Percentiles rank a stretch among this genome's conserved stretches.
These are phyloP conservation scores for Netelia inedita DNA, from an alignment of 2,888 invertebrate species.

Conservation along the genomic window DNA sequence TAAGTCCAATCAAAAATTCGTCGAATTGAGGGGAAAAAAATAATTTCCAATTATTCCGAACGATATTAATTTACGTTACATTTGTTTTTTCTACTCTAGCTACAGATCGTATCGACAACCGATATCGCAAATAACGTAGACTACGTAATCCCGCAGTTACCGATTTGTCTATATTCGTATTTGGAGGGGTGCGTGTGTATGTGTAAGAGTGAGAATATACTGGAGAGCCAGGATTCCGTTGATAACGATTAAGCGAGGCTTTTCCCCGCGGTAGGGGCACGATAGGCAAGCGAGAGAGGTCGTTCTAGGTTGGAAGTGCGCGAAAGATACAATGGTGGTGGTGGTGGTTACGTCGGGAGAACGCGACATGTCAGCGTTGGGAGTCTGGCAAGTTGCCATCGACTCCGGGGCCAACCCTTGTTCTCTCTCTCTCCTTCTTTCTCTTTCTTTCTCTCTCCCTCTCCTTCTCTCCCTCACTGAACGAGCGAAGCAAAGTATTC, in stretches of 20 bases:
- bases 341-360: slow-evolving; percentile 24
- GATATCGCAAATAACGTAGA: background rate
- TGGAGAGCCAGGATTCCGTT: background rate
- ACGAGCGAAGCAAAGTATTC: slow-evolving; percentile 20
- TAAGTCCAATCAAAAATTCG: too few species aligned
- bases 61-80: background rate
- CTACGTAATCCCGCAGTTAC: background rate
- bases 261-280: background rate
- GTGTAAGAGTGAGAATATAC: background rate
- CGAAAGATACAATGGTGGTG: slow-evolving; percentile 28
- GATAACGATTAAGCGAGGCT: background rate
- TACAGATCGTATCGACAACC: background rate
- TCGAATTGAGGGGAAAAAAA: too few species aligned
- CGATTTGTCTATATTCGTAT: background rate
- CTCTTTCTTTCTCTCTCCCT: background rate
- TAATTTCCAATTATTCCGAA: too few species aligned
- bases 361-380: slow-evolving; percentile 43
- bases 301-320: slow-evolving; percentile 18
- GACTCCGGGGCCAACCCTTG: slow-evolving; percentile 31
- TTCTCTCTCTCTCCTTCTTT: background rate
- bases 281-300: background rate
- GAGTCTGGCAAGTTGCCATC: slow-evolving; percentile 61
- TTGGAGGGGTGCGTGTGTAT: background rate
- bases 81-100: background rate
- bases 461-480: background rate